phyloP scores from a whole-genome alignment of 1,140 invertebrate genomes.

The Ceratina japonica region DNA sequence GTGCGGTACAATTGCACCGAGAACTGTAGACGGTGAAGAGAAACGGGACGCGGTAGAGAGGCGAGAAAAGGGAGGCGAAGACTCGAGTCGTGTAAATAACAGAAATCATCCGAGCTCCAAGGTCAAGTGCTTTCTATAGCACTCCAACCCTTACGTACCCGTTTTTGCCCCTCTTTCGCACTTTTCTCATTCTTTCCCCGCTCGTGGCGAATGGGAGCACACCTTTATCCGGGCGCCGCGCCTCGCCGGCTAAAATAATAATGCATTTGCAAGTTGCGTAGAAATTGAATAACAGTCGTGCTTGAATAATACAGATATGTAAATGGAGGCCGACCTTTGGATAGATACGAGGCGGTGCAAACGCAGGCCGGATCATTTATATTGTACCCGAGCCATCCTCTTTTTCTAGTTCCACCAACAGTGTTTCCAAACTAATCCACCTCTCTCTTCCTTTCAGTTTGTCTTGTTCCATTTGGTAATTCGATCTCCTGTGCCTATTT shows the following conservation, averaged over 20 bases:
- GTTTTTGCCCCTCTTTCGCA: constrained; percentile 7
- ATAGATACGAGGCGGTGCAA: constrained; percentile 25
- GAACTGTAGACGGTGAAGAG: not conserved
- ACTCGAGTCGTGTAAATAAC: constrained; percentile 13
- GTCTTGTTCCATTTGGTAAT: not conserved
- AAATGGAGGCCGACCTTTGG: constrained; percentile 65
- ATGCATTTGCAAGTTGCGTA: constrained; percentile 74
- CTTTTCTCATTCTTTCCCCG: not conserved
- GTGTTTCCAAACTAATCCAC: constrained; percentile 10
- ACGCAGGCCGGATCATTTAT: constrained; percentile 67
- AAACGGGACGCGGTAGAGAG: no score
- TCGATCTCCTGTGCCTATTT: not conserved
- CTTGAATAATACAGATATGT: constrained; percentile 79
- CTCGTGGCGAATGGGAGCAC: constrained; percentile 40
- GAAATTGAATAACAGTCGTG: constrained; percentile 78
- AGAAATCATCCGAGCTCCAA: constrained; percentile 34
- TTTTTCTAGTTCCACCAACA: constrained; percentile 45
- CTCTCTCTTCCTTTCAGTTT: not conserved
- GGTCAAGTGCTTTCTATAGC: constrained; percentile 32
- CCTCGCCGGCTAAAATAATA: constrained; percentile 70
- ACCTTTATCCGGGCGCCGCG: constrained; percentile 29
- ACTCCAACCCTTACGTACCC: constrained; percentile 11
- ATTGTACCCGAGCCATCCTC: constrained; percentile 63
- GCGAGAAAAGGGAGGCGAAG: not conserved
- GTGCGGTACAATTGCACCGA: not conserved